A percentile compares a stretch with the other conserved stretches of the same genome.
Conservation (phyloP, 2,888 invertebrate genomes). For the Macropis europaea region DNA sequence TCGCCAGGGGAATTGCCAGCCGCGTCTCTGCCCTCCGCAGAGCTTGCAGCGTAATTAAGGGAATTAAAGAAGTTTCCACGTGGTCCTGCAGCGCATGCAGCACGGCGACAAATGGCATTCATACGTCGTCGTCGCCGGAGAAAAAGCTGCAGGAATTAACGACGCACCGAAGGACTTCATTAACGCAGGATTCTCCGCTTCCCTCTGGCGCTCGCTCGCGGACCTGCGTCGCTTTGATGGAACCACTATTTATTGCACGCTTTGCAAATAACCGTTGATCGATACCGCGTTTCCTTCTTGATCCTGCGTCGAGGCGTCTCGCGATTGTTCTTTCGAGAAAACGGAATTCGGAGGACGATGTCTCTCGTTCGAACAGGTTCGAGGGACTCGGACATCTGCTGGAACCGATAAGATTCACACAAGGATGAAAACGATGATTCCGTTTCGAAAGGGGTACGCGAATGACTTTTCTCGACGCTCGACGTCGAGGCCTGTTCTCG, state of each 20-base stretch:
- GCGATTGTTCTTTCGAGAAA: neutral
- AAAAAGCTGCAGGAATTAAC: constrained; percentile 69
- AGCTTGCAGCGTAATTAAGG: constrained; percentile 37
- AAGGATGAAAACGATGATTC: no score
- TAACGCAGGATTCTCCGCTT: constrained; percentile 56
- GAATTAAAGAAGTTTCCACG: constrained; percentile 51
- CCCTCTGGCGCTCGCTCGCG: constrained; percentile 12
- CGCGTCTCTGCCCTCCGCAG: neutral
- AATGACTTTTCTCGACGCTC: no score
- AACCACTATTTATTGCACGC: constrained; percentile 30
- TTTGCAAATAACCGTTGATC: constrained; percentile 36
- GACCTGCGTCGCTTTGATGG: constrained; percentile 26
- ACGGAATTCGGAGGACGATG: neutral
- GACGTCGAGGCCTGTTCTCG: no score
- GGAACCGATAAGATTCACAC: neutral
- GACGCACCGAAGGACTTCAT: constrained; percentile 70
- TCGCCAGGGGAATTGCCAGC: no score
- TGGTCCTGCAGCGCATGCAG: constrained; percentile 34
- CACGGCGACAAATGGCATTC: constrained; percentile 66
- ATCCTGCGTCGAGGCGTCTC: neutral
- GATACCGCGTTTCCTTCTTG: constrained; percentile 8
- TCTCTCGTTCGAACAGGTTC: neutral
- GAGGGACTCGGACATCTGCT: no score
- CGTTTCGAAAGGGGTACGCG: no score
- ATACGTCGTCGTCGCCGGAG: constrained; percentile 60